Base-by-base conservation (phyloP, 2,888 invertebrate species). In the Euplagia quadripunctaria region DNA sequence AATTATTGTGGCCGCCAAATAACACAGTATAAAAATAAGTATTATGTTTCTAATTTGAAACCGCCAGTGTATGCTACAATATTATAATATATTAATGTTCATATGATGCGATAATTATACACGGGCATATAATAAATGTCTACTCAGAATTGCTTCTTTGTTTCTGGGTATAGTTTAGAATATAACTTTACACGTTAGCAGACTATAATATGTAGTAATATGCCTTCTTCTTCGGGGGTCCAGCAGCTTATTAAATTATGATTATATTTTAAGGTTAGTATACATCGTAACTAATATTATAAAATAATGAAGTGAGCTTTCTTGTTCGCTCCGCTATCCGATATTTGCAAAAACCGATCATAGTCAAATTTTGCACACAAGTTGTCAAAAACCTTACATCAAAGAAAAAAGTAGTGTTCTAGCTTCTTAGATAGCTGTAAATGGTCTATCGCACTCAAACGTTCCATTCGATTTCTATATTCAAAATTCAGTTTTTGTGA, bases 11-110 rank as follows among this genome's bases (percentile, higher is more conserved):
- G 78, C 86, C 88, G 88, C 90, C 86, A 88, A 91, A 93, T 92
- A 90, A 92, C 91, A 92, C 91, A 90, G 89, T 87, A 87, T 90
- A 90, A 90, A 88, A 89, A 91, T 90, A 91, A 87, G 85, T 89
- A 91, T 92, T 92, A 92, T 87, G 86, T 86, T 87, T 90, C 88
- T 91, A 91, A 92, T 91, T 91, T 88, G 87, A 87, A 87, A 85
- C 82, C 84, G 84, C 87, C 85, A 85, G 73, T 80, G 84, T 83
- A 86, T 86, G 85, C 86, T 87, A 89, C 89, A 87, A 86, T 88
- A 89, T 87, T 87, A 86, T 88, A 85, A 83, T 85, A 79, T 79
- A 70, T 70, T 63, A 68, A 70, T 63, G 63, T 70, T 70, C 42
- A 69, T 70, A 70, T 51, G 65, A 52, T 77, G 63, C 65, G 64